Evolutionary conservation across 1,140 invertebrate species (phyloP).

Genomic region (Medauroidea extradentata): DNA sequence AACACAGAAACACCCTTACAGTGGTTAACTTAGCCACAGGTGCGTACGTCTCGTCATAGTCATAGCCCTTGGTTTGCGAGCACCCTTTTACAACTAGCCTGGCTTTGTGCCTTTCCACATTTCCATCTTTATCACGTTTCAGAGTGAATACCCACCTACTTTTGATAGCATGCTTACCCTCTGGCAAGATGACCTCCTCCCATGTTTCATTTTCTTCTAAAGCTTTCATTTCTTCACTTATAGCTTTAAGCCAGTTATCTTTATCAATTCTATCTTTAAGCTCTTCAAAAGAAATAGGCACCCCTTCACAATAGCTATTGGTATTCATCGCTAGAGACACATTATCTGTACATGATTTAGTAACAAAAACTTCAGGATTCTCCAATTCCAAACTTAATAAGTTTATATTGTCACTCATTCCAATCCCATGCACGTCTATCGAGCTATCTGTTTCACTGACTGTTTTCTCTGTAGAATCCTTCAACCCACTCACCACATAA

Average conservation of each 20-base stretch:
- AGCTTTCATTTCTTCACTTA: slow-evolving; percentile 20
- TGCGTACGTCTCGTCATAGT: slow-evolving; percentile 41
- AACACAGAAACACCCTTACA: no score
- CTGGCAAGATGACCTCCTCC: slow-evolving; percentile 35
- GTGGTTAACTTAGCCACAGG: slow-evolving; percentile 31
- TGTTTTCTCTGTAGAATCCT: no score
- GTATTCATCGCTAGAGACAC: neutral
- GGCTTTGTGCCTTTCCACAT: slow-evolving; percentile 38
- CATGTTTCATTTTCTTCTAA: slow-evolving; percentile 23
- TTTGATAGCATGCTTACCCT: slow-evolving; percentile 32
- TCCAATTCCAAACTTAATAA: neutral
- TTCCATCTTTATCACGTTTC: slow-evolving; percentile 34
- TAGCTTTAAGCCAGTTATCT: slow-evolving; percentile 22
- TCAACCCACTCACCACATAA: neutral
- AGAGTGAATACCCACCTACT: slow-evolving; percentile 38
- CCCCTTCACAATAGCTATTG: neutral
- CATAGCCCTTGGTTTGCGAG: slow-evolving; percentile 35
- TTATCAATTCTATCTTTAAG: slow-evolving; percentile 4
- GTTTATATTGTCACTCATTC: no score
- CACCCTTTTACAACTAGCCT: slow-evolving; percentile 43
- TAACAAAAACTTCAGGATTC: neutral
- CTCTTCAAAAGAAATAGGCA: neutral
- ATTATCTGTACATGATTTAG: neutral
- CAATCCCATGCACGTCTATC: no score
- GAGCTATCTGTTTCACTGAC: no score